Evolutionary conservation across 2,797 vertebrate genomes (phyloP), one percentile per base, ranked within the genome.

Genomic region (Gorsachius magnificus): DNA sequence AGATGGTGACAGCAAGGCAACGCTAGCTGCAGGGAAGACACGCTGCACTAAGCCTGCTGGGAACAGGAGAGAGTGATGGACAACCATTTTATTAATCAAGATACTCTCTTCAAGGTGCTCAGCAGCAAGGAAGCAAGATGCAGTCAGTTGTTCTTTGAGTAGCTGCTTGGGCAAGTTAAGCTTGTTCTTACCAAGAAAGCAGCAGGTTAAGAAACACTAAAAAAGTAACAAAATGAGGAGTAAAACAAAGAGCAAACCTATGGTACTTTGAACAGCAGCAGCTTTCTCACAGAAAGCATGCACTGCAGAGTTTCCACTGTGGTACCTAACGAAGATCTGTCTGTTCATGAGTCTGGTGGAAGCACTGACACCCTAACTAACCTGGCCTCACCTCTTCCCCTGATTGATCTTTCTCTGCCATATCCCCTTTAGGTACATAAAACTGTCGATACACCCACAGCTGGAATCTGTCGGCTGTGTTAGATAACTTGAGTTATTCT

Each of bases 381-480:
- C 6, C 6, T 8, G 35, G 21, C 4, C 1, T 24, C 0, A 0
- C n/a, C 48, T 79, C 60, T 70, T 87, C 36, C 38, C 57, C 61
- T 48, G 54, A 63, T 26, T 54, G 7, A 72, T 65, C 54, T 45
- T 63, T n/a, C n/a, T 22, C 26, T 45, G 70, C 43, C 56, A 36
- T 26, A 12, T 57, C 25, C 13, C 24, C 45, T 43, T 76, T 13
- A 50, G 26, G 54, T 7, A 74, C 10, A 20, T 7, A 51, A 63
- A 63, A 56, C 7, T 0, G 0, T 4, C 0, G 0, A 46, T 1
- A 38, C 35, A 70, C 7, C 41, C 29, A 43, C 13, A 53, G 36
- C 25, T 41, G 41, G 18, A 80, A 85, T 81, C 64, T 5, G 6
- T 48, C 63, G 66, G 77, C 51, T 87, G 26, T 29, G 36, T 41